phyloP scores from a whole-genome alignment of 2,888 invertebrate genomes.

The Metacarcinus magister region DNA sequence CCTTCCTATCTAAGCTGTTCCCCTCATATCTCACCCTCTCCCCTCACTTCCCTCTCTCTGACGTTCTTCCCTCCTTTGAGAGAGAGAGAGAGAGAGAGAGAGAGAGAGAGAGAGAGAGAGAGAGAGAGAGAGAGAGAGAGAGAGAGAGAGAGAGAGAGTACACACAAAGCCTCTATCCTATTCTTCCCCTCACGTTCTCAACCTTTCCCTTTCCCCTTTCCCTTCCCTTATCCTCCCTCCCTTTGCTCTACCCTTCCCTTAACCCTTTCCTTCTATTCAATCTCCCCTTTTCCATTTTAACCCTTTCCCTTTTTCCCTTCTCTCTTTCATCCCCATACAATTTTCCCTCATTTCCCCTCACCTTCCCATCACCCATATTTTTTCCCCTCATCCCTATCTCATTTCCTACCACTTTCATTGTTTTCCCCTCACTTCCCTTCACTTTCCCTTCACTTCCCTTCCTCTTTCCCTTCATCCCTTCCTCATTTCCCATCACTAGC shows the following conservation, averaged over 20 bases:
- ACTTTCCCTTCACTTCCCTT: not conserved
- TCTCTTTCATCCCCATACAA: too few relatives aligned
- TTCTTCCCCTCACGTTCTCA: not conserved
- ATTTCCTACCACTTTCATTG: not conserved
- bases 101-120: too few relatives aligned
- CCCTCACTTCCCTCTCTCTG: not conserved
- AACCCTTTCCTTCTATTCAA: not conserved
- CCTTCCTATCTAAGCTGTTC: not conserved
- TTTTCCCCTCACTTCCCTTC: not conserved
- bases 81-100: too few relatives aligned
- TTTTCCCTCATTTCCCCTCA: not conserved
- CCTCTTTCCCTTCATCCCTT: not conserved
- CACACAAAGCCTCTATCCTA: not conserved
- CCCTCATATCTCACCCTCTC: not conserved
- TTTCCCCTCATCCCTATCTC: not conserved
- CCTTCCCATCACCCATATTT: not conserved
- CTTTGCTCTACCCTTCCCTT: not conserved
- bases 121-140: too few relatives aligned
- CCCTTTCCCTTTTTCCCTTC: not conserved
- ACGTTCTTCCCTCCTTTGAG: not conserved
- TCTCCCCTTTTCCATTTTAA: not conserved
- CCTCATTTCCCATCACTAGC: not conserved
- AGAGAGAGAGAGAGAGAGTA: not conserved
- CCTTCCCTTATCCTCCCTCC: not conserved
- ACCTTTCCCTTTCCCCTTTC: not conserved